Evolutionary conservation across 2,113 vertebrate genomes (phyloP), one percentile per base, ranked within the genome.

Genomic region (Eublepharis macularius): DNA sequence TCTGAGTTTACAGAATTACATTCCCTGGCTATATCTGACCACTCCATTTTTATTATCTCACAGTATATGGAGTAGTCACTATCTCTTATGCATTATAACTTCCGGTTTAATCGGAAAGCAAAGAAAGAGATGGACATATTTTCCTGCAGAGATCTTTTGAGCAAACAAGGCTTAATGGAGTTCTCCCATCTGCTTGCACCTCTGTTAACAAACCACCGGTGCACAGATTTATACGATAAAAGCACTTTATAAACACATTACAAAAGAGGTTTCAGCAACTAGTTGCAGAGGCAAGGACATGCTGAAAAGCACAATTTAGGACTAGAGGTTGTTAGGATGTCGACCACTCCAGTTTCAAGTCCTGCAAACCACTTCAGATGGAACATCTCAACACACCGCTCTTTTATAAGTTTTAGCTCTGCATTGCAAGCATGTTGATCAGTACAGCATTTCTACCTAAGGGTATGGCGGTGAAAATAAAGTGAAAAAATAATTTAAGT

Each of bases 131-230:
- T 69, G 90, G 84, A 94, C 88, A 66, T 89, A 73, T 83, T 94
- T 90, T 91, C 85, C 86, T 89, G 83, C 8, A 87, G 86, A 91
- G 91, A 93, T 92, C 92, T 91, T 93, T 90, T 94, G 6, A 1
- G 92, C 92, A 95, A 94, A 95, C 91, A 94, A 73, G 92, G 87
- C 90, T 86, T 94, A 95, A 95, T 94, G 94, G 89, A 93, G 87
- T 88, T 89, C 85, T 91, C 91, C 94, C 94, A 95, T 95, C 94
- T 95, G 94, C 91, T 94, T 89, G 80, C 94, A 93, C 94, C 92
- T 89, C 80, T 73, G 91, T 90, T 47, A 88, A 93, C 84, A 93
- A 92, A 89, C 91, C 91, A 93, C 91, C 93, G 93, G 92, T 87
- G 92, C 91, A 90, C 91, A 89, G 83, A 93, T 86, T 89, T 91